These are phyloP conservation scores for Nannospalax galili DNA, from an alignment of 2,113 vertebrate genomes.

Conservation along the genomic window DNA sequence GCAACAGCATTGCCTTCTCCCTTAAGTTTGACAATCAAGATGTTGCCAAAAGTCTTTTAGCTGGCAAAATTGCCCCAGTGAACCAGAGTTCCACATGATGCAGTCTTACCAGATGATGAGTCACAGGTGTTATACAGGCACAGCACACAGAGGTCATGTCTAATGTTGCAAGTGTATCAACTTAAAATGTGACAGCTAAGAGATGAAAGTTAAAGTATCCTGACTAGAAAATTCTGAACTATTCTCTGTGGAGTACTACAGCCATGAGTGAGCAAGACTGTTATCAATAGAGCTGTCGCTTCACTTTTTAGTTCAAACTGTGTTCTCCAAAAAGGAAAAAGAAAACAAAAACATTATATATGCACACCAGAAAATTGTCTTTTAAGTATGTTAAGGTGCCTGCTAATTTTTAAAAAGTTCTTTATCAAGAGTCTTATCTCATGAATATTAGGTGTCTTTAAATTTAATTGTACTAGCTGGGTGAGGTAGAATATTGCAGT, in stretches of 20 bases:
- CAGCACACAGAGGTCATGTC: no score
- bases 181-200: no score
- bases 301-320: no score
- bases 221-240: neutral
- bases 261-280: neutral
- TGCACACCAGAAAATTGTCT: no score
- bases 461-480: neutral
- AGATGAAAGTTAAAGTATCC: neutral
- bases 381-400: neutral
- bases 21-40: neutral
- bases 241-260: neutral
- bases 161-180: no score
- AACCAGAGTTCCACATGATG: neutral
- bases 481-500: no score
- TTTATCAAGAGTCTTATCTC: neutral
- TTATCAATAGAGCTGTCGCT: neutral
- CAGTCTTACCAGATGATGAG: neutral
- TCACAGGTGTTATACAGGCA: no score
- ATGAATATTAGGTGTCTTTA: neutral
- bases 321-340: no score
- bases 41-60: neutral
- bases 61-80: neutral
- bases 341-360: no score
- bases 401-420: constrained; percentile 12
- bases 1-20: neutral